These are phyloP conservation scores for Drosophila kanekoi DNA, from an alignment of 2,888 invertebrate species.

Conservation along the genomic window DNA sequence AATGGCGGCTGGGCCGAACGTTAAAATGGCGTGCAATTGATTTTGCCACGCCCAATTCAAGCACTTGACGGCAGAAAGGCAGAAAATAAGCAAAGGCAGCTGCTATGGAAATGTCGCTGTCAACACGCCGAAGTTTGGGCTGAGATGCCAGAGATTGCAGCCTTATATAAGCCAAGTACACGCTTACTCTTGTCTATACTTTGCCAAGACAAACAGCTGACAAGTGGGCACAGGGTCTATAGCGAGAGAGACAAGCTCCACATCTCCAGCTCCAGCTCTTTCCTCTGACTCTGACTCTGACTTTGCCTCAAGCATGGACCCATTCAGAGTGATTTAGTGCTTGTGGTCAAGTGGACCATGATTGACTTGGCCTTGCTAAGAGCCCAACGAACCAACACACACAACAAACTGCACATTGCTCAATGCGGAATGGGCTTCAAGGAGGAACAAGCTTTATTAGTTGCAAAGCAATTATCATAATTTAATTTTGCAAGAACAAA, in stretches of 20 bases:
- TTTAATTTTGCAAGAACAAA: background rate
- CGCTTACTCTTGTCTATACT: constrained; percentile 52
- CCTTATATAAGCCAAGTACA: constrained; percentile 26
- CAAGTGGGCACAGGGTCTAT: constrained; percentile 47
- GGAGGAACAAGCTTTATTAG: constrained; percentile 6
- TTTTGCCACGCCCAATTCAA: constrained; percentile 60
- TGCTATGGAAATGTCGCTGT: constrained; percentile 74
- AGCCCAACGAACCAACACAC: constrained; percentile 53
- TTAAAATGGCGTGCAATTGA: constrained; percentile 73
- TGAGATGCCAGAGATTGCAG: constrained; percentile 49
- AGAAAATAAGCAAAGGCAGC: constrained; percentile 17
- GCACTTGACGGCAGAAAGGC: constrained; percentile 37
- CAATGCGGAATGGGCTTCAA: constrained; percentile 27
- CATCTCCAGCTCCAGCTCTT: constrained; percentile 11
- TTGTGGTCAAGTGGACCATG: constrained; percentile 76
- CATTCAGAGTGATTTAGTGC: constrained; percentile 76
- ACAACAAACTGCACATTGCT: constrained; percentile 24
- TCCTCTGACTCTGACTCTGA: too few species aligned
- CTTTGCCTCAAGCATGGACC: constrained; percentile 35
- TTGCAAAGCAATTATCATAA: constrained; percentile 4
- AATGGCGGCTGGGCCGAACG: constrained; percentile 40
- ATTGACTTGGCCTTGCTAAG: constrained; percentile 60
- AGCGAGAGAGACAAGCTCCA: background rate
- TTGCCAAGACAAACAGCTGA: constrained; percentile 72
- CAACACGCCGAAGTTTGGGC: constrained; percentile 53